These are phyloP conservation scores for Xiphorhynchus erythropygius DNA, from an alignment of 2,797 vertebrate genomes.

Conservation along the genomic window DNA sequence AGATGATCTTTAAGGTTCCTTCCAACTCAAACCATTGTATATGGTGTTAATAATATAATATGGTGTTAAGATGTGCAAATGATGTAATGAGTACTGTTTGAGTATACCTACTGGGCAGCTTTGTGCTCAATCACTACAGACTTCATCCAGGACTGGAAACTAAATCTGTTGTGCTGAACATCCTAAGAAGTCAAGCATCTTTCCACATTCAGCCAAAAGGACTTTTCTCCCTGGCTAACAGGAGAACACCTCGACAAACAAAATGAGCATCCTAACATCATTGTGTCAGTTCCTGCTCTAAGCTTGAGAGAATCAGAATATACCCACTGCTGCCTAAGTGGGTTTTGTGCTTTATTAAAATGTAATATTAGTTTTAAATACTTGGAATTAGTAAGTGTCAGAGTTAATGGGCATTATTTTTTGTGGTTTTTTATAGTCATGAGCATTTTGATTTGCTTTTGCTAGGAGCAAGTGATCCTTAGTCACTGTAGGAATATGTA, in stretches of 20 bases:
- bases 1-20: not conserved
- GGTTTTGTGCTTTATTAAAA: not conserved
- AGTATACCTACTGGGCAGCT: not conserved
- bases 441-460: not conserved
- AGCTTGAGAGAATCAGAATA: not conserved
- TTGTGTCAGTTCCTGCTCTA: rapidly evolving
- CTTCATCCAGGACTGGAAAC: not conserved
- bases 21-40: not conserved
- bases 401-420: not conserved
- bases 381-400: not conserved
- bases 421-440: not conserved
- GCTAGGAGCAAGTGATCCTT: not conserved
- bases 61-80: not conserved
- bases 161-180: not conserved
- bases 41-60: not conserved
- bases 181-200: not conserved
- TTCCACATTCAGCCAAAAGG: not conserved
- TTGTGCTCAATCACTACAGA: not conserved
- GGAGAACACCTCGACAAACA: not conserved
- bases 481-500: not conserved
- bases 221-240: not conserved
- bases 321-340: not conserved
- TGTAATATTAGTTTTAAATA: not conserved
- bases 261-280: not conserved
- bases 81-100: too few species aligned